Conservation (phyloP, 2,888 invertebrate genomes). For the Timema cristinae region DNA sequence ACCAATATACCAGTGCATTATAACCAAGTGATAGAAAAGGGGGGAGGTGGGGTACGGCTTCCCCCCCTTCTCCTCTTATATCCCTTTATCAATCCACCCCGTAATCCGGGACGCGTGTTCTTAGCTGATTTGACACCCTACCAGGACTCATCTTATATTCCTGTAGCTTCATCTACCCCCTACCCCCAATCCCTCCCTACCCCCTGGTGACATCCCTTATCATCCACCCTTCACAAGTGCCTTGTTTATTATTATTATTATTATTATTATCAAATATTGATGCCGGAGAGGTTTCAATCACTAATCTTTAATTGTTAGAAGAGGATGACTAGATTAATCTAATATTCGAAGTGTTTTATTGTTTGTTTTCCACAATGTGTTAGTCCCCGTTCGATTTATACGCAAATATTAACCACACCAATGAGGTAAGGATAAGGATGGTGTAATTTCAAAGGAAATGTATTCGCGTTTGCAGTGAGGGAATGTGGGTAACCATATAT, state of each 20-base stretch:
- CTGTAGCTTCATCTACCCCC: constrained; percentile 16
- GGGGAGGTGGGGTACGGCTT: not conserved
- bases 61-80: not conserved
- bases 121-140: constrained; percentile 24
- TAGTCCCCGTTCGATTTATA: too few species aligned
- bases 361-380: too few species aligned
- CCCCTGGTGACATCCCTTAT: constrained; percentile 20
- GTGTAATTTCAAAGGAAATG: too few species aligned
- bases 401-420: too few species aligned
- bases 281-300: constrained; percentile 44
- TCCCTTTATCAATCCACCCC: not conserved
- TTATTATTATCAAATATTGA: constrained; percentile 50
- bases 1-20: not conserved
- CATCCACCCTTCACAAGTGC: constrained; percentile 25
- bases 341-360: too few species aligned
- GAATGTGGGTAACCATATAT: too few species aligned
- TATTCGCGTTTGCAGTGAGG: too few species aligned
- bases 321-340: too few species aligned
- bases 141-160: not conserved
- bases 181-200: constrained; percentile 11
- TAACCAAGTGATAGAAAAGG: not conserved
- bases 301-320: constrained; percentile 32
- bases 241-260: constrained; percentile 46
- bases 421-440: too few species aligned
- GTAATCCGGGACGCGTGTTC: constrained; percentile 28